Evolutionary conservation across 2,797 vertebrate species (phyloP), one percentile per base, ranked within the genome.

Genomic region (Poecilia velifera): DNA sequence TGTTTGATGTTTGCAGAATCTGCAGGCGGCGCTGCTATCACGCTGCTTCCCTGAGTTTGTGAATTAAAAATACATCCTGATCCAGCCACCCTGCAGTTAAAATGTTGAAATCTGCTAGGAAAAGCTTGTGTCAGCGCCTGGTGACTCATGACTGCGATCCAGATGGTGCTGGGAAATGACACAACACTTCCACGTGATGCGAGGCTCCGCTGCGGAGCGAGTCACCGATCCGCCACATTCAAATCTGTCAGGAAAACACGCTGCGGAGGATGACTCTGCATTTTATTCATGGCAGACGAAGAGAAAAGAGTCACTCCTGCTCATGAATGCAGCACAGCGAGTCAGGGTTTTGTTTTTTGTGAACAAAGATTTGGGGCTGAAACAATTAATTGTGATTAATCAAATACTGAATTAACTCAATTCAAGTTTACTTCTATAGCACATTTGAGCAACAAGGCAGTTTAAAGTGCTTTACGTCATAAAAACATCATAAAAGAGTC

Each of bases 91-190:
- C 51, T 34, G 5, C 25, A 22, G 49, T 78, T 76, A 75, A 36
- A 36, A 82, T 55, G 64, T 64, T 57, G 49, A 66, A 74, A 75
- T 77, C 57, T 55, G 49, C 25, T 10, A 45, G 82, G 55, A 82
- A 75, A 79, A 73, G 59, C 66, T 36, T 1, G 20, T 64, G 47
- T 82, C 77, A 51, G 51, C 72, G 87, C 78, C 76, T 76, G 74
- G 73, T 79, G 79, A 46, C 59, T 81, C 4, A 57, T 76, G 75
- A 84, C 39, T 76, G 73, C 55, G 39, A 78, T 45, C 53, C 83
- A 90, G 88, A 93, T 88, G 84, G 90, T 76, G 83, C 85, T 8
- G 53, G 88, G 89, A 91, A 91, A 86, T 91, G 90, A 91, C 82
- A 85, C 87, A 81, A 84, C 84, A 79, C 86, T 86, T 90, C 89